A percentile compares a stretch with the other conserved stretches of the same genome.
Conservation (phyloP, 1,140 invertebrate genomes). For the Dinoponera quadriceps region DNA sequence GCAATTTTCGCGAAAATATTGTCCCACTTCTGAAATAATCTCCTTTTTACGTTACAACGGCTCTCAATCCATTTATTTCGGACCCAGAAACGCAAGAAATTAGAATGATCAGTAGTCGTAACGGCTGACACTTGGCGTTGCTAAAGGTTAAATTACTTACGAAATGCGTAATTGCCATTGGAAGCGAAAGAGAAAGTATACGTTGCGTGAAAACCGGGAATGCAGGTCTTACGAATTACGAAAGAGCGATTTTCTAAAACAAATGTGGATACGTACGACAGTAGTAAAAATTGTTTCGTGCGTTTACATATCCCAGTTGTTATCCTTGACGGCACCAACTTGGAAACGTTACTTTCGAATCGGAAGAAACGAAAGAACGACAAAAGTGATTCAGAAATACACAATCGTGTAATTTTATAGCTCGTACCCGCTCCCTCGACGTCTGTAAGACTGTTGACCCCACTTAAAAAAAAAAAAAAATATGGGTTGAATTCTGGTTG, state of each 20-base stretch:
- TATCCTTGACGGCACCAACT: slow-evolving; percentile 31
- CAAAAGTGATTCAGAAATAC: neutral
- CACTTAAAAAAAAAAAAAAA: no score
- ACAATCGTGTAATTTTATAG: slow-evolving; percentile 2
- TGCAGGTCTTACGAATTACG: slow-evolving; percentile 54
- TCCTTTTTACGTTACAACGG: neutral
- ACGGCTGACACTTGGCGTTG: slow-evolving; percentile 1
- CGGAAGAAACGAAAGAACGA: slow-evolving; percentile 25
- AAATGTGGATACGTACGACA: slow-evolving; percentile 20
- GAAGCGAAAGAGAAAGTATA: slow-evolving; percentile 56
- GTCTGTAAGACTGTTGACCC: no score
- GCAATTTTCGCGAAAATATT: neutral
- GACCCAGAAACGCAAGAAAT: neutral
- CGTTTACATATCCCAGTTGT: slow-evolving; percentile 37
- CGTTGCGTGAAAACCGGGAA: slow-evolving; percentile 49
- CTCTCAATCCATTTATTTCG: neutral
- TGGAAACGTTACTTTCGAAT: slow-evolving; percentile 48
- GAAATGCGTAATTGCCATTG: slow-evolving; percentile 32
- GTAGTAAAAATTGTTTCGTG: slow-evolving; percentile 33
- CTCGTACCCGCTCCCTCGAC: neutral
- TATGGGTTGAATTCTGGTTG: no score
- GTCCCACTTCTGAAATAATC: neutral
- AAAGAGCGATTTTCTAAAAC: slow-evolving; percentile 59
- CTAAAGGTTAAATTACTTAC: slow-evolving; percentile 54
- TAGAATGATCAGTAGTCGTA: slow-evolving; percentile 24